Evolutionary conservation across 2,888 invertebrate genomes (phyloP).

Genomic region (Himalopsyche anomala): DNA sequence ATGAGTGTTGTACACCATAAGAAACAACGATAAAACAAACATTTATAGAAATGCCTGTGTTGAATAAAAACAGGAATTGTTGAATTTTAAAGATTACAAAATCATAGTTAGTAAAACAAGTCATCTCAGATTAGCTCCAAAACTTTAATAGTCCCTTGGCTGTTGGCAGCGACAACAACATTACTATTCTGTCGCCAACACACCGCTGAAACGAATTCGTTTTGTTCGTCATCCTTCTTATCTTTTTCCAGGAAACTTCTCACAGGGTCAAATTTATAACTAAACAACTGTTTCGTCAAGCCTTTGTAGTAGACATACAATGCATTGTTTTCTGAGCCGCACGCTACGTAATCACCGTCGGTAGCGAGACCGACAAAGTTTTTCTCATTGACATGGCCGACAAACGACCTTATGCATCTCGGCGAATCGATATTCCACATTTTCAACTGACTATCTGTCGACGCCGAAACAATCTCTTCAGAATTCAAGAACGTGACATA

Average conservation of each 20-base stretch:
- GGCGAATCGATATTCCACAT: slow-evolving; percentile 91
- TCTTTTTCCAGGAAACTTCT: slow-evolving; percentile 86
- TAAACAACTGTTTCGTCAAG: slow-evolving; percentile 89
- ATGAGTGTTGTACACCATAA: too few relatives aligned
- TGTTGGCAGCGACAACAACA: slow-evolving; percentile 94
- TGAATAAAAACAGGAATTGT: too few relatives aligned
- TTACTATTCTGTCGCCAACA: slow-evolving; percentile 93
- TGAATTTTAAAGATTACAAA: too few relatives aligned
- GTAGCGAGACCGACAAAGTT: slow-evolving; percentile 97
- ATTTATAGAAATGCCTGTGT: too few relatives aligned
- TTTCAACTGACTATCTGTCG: slow-evolving; percentile 93
- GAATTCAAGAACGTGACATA: slow-evolving; percentile 94
- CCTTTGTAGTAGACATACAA: slow-evolving; percentile 95
- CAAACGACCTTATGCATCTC: slow-evolving; percentile 89
- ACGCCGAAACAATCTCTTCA: slow-evolving; percentile 92
- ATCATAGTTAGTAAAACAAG: neutral
- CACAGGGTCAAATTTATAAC: slow-evolving; percentile 90
- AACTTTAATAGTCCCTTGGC: slow-evolving; percentile 95
- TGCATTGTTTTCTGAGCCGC: slow-evolving; percentile 96
- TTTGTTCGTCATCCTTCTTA: slow-evolving; percentile 89
- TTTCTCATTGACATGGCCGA: slow-evolving; percentile 95
- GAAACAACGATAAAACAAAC: too few relatives aligned
- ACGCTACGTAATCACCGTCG: slow-evolving; percentile 93
- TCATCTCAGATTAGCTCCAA: slow-evolving; percentile 81
- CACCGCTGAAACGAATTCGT: slow-evolving; percentile 96